Evolutionary conservation across 2,113 vertebrate genomes (phyloP), one percentile per base, ranked within the genome.

Genomic region (Spilogale gracilis): DNA sequence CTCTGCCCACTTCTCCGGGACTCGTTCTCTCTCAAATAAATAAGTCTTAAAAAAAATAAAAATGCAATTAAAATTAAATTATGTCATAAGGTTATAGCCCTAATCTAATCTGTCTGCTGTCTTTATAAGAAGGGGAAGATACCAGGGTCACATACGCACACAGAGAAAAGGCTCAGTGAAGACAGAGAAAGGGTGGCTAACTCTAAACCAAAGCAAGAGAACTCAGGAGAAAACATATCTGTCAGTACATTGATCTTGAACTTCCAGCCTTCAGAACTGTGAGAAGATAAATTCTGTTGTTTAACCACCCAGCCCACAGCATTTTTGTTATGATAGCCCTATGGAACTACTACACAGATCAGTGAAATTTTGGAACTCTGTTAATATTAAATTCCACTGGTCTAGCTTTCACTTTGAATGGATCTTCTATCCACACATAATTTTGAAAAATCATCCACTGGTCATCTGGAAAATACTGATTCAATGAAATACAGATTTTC

Each of bases 391-490:
- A 93, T 91, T 32, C 25, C 32, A 61, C 5, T 84, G 52, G 30
- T 10, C 38, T 63, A 69, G 21, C 17, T 32, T 84, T 78, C 13
- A 82, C 30, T 82, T 76, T 63, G 60, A 69, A 83, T 48, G n/a
- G 16, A 90, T 94, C 38, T 58, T 81, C 54, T 82, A 63, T 83
- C 61, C 45, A 89, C 25, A 18, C 20, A 73, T 80, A 27, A 94
- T 58, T 58, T 60, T 83, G 63, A 25, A 58, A 82, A 92, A 71
- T 82, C 23, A 89, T 43, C 18, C 8, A 56, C 4, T 52, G 30
- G 20, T 76, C 27, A 82, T 76, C 89, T 92, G 30, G 30, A 91
- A 93, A 63, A 93, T 82, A 76, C 11, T 96, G 48, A 78, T 74
- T 84, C 27, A 79, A 13, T 73, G 16, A 88, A n/a, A 82, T 38